Evolutionary conservation across 1,140 invertebrate genomes (phyloP), one percentile per base, ranked within the genome.

Genomic region (Cephus cinctus): DNA sequence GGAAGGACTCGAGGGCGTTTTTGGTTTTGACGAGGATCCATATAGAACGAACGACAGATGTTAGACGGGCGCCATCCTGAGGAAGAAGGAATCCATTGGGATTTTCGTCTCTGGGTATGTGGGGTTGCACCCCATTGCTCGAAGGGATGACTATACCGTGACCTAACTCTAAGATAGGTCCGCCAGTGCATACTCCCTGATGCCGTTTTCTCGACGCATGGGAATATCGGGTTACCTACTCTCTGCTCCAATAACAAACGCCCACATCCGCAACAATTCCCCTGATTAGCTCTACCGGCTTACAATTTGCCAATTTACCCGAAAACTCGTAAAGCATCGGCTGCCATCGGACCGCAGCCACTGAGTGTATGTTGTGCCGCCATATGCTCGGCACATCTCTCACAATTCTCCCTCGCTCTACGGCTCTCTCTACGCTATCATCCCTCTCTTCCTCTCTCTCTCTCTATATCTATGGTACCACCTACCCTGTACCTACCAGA

Each of bases 281-380:
- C 55, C 66, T 69, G 69, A 73, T 76, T 74, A 73, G 68, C 65
- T 59, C 55, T 52, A 35, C 50, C 25, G 52, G 47, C 46, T 63
- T 56, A 68, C 64, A 63, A 61, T 75, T 72, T 63, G 63, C 69
- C 70, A 72, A 73, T 73, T 71, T 67, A 63, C 39, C 51, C 57
- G 43, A 56, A 54, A 71, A 60, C 50, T 62, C 61, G 56, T 70
- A 65, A 69, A 63, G 47, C 57, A 67, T 63, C 50, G 50, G 15
- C 52, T 49, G 52, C 52, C 52, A 54, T 54, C 38, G 43, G 22
- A 34, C 27, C 46, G 15, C 35, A 14, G 14, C 47, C 45, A 36
- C 36, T 31, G 25, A 19, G 50, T 50, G 47, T 47, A 43, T 31
- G 25, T 6, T 9, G 34, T 32, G 40, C 25, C 44, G 53, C 60